Evolutionary conservation across 2,113 vertebrate species (phyloP).

Genomic region (Leucosticte australis): DNA sequence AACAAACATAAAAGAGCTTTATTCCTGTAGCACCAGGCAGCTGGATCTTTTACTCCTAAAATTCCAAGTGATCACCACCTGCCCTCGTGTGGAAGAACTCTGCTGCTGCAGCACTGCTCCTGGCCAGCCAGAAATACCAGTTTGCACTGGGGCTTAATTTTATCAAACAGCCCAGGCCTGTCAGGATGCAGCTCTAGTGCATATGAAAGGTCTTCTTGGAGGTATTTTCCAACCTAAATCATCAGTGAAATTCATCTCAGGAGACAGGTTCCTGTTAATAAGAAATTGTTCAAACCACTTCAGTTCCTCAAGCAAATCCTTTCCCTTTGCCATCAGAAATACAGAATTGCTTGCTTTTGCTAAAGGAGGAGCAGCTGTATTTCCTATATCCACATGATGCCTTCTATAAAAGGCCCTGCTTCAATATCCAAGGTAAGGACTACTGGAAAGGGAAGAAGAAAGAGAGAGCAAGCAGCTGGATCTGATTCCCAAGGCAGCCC

Average conservation of each 20-base stretch:
- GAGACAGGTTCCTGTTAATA: neutral
- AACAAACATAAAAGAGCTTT: neutral
- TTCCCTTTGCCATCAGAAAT: neutral
- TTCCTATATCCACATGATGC: neutral
- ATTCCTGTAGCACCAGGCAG: neutral
- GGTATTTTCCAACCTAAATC: neutral
- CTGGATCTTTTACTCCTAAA: neutral
- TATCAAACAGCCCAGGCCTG: neutral
- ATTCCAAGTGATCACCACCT: neutral
- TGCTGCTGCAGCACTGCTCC: neutral
- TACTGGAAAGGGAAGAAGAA: neutral
- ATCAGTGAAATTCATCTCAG: neutral
- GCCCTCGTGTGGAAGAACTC: constrained; percentile 33
- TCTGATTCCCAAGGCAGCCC: neutral
- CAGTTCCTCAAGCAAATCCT: neutral
- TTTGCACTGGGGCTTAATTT: neutral
- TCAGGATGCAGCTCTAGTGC: neutral
- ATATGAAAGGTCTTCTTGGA: neutral
- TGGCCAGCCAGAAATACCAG: neutral
- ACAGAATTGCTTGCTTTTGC: neutral
- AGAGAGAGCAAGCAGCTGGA: neutral
- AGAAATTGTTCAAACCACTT: neutral
- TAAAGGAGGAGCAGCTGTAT: neutral
- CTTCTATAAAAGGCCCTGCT: neutral
- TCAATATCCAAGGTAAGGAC: neutral